Base-by-base conservation (phyloP, 2,888 invertebrate genomes). In the Netelia melanura region DNA sequence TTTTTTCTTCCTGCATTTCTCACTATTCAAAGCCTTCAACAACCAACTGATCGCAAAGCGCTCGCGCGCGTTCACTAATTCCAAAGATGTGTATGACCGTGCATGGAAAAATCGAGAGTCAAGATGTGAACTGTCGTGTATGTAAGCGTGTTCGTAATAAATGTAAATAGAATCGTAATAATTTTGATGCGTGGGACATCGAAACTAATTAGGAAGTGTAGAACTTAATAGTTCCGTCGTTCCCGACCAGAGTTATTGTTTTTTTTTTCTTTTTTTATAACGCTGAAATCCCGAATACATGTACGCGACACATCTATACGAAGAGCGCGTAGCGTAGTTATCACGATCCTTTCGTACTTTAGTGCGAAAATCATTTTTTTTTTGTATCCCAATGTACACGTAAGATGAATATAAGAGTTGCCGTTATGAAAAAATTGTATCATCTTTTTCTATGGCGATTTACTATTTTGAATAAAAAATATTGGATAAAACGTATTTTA, bases 391-490 rank as follows among this genome's bases (percentile, higher is more conserved):
- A 81, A 58, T 52, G 48, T 86, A 81, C 65, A 79, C 58, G n/a
- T 75, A 78, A 83, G 78, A 84, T 68, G 56, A 74, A 71, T 76
- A 80, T 85, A 74, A 58, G 67, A 72, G 68, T 64, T 44, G 74
- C 72, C 79, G 75, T 81, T 74, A 67, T 64, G 67, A 70, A 83
- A 82, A 84, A 77, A 76, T 71, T 72, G 62, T 77, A 86, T 83
- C 85, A 74, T 83, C 86, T 89, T 89, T 85, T 88, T 83, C 81
- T 84, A 87, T 86, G 74, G 87, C 76, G 84, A 88, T 88, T 86
- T 87, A 87, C 86, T 88, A 88, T 89, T 89, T 90, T 89, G 82
- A 90, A 88, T 89, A 90, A 90, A 90, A 89, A 88, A 70, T 85
- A 81, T 79, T 52, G 52, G 21, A 74, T 61, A 52, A 81, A 68